Conservation (phyloP, 2,888 invertebrate genomes). For the Hymenopus coronatus region DNA sequence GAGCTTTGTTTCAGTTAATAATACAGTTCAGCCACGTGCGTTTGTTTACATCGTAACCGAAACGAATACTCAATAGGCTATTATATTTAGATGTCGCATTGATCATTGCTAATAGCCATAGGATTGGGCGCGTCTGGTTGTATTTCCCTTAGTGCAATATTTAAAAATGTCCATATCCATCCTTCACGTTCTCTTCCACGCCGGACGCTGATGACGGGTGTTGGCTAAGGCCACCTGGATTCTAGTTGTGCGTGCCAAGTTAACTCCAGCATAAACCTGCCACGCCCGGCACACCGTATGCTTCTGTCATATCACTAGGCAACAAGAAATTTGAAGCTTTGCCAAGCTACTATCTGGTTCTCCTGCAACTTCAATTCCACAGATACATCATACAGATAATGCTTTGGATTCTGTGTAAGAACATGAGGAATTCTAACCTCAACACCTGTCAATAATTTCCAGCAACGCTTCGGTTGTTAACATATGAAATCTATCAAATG, state of each 20-base stretch:
- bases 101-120: background rate
- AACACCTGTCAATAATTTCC: too few species aligned
- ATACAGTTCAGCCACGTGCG: too few species aligned
- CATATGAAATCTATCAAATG: too few species aligned
- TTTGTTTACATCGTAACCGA: too few species aligned
- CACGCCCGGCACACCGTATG: background rate
- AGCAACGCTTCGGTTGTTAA: too few species aligned
- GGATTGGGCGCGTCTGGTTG: too few species aligned
- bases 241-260: background rate
- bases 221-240: background rate
- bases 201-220: background rate
- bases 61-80: too few species aligned
- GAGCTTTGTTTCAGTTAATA: too few species aligned
- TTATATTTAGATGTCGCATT: background rate
- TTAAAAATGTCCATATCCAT: background rate
- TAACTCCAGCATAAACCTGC: background rate
- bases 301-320: background rate
- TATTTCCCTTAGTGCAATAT: too few species aligned
- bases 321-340: background rate
- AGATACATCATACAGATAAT: background rate
- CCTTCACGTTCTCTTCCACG: too few species aligned
- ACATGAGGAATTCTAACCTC: background rate
- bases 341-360: background rate
- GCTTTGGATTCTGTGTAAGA: background rate
- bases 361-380: background rate